Base-by-base conservation (phyloP, 2,113 vertebrate genomes). In the Notothenia rossii region DNA sequence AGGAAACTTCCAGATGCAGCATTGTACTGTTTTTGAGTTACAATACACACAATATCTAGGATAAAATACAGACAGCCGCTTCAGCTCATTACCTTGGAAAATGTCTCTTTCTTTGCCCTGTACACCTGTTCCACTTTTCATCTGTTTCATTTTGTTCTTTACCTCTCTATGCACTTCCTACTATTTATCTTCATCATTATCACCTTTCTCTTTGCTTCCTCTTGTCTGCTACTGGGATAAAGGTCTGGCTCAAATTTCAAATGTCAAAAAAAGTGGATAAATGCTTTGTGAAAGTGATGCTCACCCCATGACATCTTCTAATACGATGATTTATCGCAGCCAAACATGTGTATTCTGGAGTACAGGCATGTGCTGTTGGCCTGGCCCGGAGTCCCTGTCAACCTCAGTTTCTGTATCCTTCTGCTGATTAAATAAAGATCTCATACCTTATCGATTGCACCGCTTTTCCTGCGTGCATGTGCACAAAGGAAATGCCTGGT, bases 281-380 rank as follows among this genome's bases (percentile, higher is more conserved):
- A 85, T 77, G 78, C 82, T 86, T 55, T 62, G 63, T 77, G 80
- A 91, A 82, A 69, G 85, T 61, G 85, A 92, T 79, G 82, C 49
- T 84, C 89, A 91, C 82, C 53, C 78, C 36, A 59, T 82, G 89
- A 92, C 90, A 88, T 80, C 68, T 70, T 64, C 29, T 90, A 90
- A 91, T 81, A 76, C 55, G 84, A 85, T 88, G 87, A 93, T 91
- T 90, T 88, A 93, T 93, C 43, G 20, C 82, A 64, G 80, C 13
- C 25, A 76, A 79, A 82, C 60, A 75, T 84, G 62, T 79, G 80
- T 50, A 50, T 65, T 29, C 29, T 60, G 66, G 75, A 9, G 18
- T 49, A 58, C 8, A 43, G 66, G 62, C 72, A 71, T 70, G 72
- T 64, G 80, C 46, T 74, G 2, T 70, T 72, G 83, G 63, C 75